Base-by-base conservation (phyloP, 2,797 vertebrate species). In the Rhinichthys osculus region DNA sequence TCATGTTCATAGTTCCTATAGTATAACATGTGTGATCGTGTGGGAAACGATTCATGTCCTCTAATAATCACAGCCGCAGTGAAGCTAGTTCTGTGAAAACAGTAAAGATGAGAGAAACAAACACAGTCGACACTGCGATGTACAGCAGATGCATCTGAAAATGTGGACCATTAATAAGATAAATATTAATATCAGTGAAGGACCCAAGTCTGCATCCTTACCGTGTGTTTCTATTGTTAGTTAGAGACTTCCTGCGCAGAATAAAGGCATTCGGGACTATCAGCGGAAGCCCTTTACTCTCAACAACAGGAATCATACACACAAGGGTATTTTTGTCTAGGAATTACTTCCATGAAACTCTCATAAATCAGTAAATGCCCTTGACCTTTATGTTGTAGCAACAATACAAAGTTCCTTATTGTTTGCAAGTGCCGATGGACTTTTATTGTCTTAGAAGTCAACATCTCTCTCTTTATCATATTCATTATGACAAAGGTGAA, bases 301-400 rank as follows among this genome's bases (percentile, higher is more conserved):
- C 54, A 89, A 81, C 76, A 88, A 89, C 84, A 90, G 90, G 87
- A 90, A 89, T 81, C 59, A 77, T 11, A 69, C 72, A 69, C 72
- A 74, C 62, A 89, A 70, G 71, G 52, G 78, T 85, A 82, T 89
- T 86, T 88, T 57, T 85, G 86, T 76, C 86, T 30, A 78, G n/a
- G 44, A 52, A 87, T 88, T 82, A 81, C 74, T 84, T 85, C 79
- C 82, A 73, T 59, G 6, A 83, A 85, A 71, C 81, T 69, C 19
- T 47, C 67, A 76, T 89, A 40, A 78, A 57, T 88, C 54, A 88
- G 47, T 69, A 21, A 85, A 71, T 5, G 62, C 81, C 82, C 35
- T 54, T 59, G 78, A 70, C 79, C 77, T 87, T 87, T 81, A 54
- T 79, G 57, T 57, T 47, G 30, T 9, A 78, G 64, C 57, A 54